These are phyloP conservation scores for Spodoptera exigua DNA, from an alignment of 2,888 invertebrate genomes.

Conservation along the genomic window DNA sequence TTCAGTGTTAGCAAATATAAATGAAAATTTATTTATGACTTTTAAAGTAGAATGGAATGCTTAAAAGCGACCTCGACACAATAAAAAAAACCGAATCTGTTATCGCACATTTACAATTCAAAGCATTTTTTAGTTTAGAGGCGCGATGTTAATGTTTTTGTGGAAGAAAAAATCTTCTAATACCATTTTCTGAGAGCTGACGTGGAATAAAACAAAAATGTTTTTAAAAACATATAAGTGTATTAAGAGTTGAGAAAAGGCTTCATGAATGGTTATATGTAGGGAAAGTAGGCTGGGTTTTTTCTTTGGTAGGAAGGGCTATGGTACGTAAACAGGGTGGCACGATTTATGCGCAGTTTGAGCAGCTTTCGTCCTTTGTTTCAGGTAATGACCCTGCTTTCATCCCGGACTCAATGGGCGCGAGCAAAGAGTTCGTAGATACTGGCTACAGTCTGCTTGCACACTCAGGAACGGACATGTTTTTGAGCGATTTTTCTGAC, in stretches of 20 bases:
- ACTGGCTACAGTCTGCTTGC: conserved; percentile 67
- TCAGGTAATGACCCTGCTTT: conserved; percentile 88
- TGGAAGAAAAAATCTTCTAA: conserved; percentile 42
- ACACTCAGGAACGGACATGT: conserved; percentile 58
- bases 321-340: conserved; percentile 84
- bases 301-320: conserved; percentile 84
- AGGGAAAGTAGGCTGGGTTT: conserved; percentile 82
- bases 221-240: conserved; percentile 63
- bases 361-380: conserved; percentile 87
- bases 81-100: conserved; percentile 54
- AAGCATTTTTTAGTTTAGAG: conserved; percentile 50
- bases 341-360: conserved; percentile 87
- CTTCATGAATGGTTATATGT: conserved; percentile 72
- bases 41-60: conserved; percentile 55
- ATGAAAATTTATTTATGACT: conserved; percentile 59
- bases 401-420: conserved; percentile 84
- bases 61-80: conserved; percentile 59
- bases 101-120: conserved; percentile 58
- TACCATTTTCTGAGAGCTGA: conserved; percentile 27
- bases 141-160: conserved; percentile 28
- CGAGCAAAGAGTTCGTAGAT: conserved; percentile 80
- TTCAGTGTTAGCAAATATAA: conserved; percentile 42
- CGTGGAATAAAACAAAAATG: conserved; percentile 30
- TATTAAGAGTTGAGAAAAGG: conserved; percentile 71
- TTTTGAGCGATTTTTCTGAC: conserved; percentile 46